Percentiles rank a stretch among this genome's conserved stretches.
phyloP scores from a whole-genome alignment of 2,888 invertebrate genomes.

The Sepioteuthis lessoniana region DNA sequence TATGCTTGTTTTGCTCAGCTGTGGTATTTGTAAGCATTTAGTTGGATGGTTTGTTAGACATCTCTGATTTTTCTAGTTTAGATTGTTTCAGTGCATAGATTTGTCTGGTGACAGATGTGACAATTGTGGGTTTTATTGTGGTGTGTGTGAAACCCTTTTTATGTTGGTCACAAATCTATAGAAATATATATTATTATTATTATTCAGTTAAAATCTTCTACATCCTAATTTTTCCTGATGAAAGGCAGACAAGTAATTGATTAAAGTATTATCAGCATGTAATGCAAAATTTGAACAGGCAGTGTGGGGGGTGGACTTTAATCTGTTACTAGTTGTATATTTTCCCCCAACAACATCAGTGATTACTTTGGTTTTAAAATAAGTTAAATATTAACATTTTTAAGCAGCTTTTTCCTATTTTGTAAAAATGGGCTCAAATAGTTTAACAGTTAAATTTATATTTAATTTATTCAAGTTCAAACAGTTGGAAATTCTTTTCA shows the following conservation, averaged over 20 bases:
- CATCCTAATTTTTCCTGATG: background rate
- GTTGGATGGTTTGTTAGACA: slow-evolving; percentile 1
- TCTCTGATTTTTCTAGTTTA: background rate
- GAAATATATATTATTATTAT: background rate
- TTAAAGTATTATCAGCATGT: background rate
- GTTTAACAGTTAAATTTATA: background rate
- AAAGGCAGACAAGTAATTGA: slow-evolving; percentile 19
- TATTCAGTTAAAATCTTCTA: background rate
- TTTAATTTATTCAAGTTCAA: no score
- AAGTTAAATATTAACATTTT: background rate
- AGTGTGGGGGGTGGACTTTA: background rate
- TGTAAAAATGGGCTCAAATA: background rate
- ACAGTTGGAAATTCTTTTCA: background rate
- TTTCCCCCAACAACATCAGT: background rate
- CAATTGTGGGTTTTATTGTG: slow-evolving; percentile 18
- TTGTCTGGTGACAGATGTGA: background rate
- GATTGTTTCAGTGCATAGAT: background rate
- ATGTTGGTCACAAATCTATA: background rate
- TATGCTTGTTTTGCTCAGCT: slow-evolving; percentile 23
- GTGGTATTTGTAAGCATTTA: slow-evolving; percentile 9
- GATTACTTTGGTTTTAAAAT: background rate
- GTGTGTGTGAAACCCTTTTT: background rate
- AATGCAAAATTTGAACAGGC: background rate
- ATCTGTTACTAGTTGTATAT: background rate
- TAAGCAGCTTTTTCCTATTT: background rate